Evolutionary conservation across 2,113 vertebrate genomes (phyloP), one percentile per base, ranked within the genome.

Genomic region (Bujurquina vittata): DNA sequence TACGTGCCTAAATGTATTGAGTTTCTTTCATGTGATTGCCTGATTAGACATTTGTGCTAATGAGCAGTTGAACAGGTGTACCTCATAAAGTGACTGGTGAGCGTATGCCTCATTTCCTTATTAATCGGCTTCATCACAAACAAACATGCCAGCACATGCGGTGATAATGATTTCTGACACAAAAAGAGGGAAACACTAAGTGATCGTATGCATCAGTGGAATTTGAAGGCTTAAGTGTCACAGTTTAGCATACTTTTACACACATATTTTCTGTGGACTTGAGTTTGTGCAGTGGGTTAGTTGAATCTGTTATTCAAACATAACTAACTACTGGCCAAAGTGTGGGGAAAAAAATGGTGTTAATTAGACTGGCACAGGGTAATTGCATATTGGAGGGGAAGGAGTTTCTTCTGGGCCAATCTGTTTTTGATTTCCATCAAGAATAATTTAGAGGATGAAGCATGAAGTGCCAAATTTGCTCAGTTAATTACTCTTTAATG

Each of bases 401-500:
- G 17, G 26, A 59, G 57, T 82, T 62, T 79, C 79, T 69, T 57
- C 61, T 72, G 59, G 49, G 74, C 46, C 67, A 65, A 74, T 60
- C 62, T 73, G 14, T 58, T 85, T 72, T 79, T 75, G 62, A 87
- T 85, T 85, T 74, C 23, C 58, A 85, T 77, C 31, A 69, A 58
- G 35, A 72, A 67, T 83, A 33, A 85, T 77, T 84, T 69, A 76
- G 62, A 26, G 46, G 55, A 75, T 79, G 69, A 84, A 56, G 40
- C 29, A 77, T 80, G 17, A 81, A 43, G 77, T 65, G 81, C 55
- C 77, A 80, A 33, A 83, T 83, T 58, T 26, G 17, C 65, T 49
- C n/a, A 56, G 15, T 77, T 58, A 82, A 88, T 84, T 81, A 76
- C 57, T 60, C 43, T 86, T 87, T 43, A 12, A 60, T 80, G 73